These are phyloP conservation scores for Carassius auratus DNA, from an alignment of 2,113 vertebrate genomes.

Conservation along the genomic window DNA sequence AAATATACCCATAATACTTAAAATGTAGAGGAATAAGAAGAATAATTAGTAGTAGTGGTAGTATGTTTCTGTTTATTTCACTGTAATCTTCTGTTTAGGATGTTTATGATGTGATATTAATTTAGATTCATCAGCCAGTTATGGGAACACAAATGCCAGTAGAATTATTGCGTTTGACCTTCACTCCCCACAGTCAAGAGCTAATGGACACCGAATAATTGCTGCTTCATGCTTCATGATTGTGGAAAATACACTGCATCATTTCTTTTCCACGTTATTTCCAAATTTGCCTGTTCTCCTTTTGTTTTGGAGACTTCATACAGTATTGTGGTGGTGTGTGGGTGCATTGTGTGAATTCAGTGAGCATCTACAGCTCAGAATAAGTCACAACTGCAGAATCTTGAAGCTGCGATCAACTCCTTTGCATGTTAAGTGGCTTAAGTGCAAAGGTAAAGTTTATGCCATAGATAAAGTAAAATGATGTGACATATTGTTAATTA, in stretches of 20 bases:
- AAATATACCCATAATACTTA: background rate
- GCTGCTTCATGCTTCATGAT: constrained; percentile 89
- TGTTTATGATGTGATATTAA: background rate
- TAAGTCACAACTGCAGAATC: background rate
- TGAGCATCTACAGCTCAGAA: background rate
- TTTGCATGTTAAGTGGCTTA: background rate
- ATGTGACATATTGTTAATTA: background rate
- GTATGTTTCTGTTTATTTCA: background rate
- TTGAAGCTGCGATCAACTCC: background rate
- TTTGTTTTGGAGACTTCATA: constrained; percentile 1
- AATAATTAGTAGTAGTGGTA: too few relatives aligned
- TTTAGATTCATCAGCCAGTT: background rate
- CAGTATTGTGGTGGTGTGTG: constrained; percentile 5
- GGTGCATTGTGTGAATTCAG: background rate
- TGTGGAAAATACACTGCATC: constrained; percentile 87
- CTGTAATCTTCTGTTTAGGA: background rate
- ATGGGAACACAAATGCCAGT: constrained; percentile 69
- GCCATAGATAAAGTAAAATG: background rate
- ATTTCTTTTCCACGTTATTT: constrained; percentile 51
- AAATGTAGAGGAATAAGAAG: background rate
- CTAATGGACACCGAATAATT: constrained; percentile 87
- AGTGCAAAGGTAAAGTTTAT: background rate
- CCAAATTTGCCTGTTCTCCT: background rate
- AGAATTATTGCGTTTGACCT: constrained; percentile 89
- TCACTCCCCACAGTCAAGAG: constrained; percentile 11